Evolutionary conservation across 2,113 vertebrate genomes (phyloP).

Genomic region (Onychostoma macrolepis): DNA sequence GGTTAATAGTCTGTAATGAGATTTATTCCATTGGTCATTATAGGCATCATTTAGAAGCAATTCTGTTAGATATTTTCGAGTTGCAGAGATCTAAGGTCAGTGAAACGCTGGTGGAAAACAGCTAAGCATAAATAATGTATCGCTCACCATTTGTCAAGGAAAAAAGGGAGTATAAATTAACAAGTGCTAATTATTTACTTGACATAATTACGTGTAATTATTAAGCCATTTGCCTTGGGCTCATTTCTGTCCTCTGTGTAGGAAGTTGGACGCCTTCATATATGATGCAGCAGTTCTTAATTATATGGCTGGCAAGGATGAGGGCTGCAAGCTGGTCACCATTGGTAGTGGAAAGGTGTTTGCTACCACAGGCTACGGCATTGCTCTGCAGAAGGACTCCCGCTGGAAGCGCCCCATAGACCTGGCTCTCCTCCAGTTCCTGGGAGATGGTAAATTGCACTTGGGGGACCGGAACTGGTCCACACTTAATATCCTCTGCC

Average conservation of each 20-base stretch:
- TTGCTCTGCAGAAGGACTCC: conserved; percentile 94
- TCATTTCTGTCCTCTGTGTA: conserved; percentile 63
- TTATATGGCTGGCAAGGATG: conserved; percentile 98
- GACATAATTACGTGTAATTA: conserved; percentile 46
- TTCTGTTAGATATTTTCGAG: not conserved
- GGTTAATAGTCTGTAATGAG: not conserved
- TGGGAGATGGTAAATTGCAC: conserved; percentile 86
- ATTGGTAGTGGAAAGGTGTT: conserved; percentile 98
- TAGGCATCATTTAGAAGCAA: conserved; percentile 5
- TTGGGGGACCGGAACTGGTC: conserved; percentile 48
- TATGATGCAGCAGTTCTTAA: conserved; percentile 95
- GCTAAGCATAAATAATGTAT: conserved; percentile 41
- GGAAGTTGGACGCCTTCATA: conserved; percentile 97
- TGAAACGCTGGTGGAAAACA: conserved; percentile 26
- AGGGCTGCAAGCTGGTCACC: conserved; percentile 97
- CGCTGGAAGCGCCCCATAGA: conserved; percentile 94
- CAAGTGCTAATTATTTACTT: conserved; percentile 50
- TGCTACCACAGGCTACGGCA: conserved; percentile 95
- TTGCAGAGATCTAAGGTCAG: conserved; percentile 1
- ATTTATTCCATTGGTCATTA: conserved; percentile 6
- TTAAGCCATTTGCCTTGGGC: conserved; percentile 27
- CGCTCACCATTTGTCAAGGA: conserved; percentile 12
- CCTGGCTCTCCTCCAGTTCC: conserved; percentile 93
- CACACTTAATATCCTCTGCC: conserved; percentile 69
- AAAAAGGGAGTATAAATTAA: conserved; percentile 1